Base-by-base conservation (phyloP, 2,888 invertebrate genomes). In the Tipula vernalis region DNA sequence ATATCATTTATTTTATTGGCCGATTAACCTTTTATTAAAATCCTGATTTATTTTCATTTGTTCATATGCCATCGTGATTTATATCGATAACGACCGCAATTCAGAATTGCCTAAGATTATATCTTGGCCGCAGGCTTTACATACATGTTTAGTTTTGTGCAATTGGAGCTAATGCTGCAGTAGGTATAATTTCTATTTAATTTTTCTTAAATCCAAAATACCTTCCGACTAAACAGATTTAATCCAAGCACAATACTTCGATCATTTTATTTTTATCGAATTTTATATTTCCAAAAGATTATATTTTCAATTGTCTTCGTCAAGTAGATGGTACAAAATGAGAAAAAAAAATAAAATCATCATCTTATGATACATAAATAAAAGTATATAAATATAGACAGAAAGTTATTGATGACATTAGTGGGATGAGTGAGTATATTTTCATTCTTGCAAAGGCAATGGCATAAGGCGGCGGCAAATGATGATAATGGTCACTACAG, bases 11-110 rank as follows among this genome's bases (percentile, higher is more conserved):
- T 71, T 71, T 71, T 71, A 71, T 71, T 71, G 71, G 71, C 10
- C 71, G 71, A 71, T 71, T 71, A 71, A 71, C 71, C 71, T 71
- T 71, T 71, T 71, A 71, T 71, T 71, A 71, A 71, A 71, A 71
- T 71, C 71, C 28, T 71, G 28, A 71, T 71, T 71, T 71, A 71
- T 71, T 71, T 71, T 71, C 28, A 51, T 71, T 71, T 71, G 18
- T 71, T 2, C 28, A 10, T 71, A 71, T 51, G 28, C 57, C 28
- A 1, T 10, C n/a, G 71, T 71, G 71, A 71, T 71, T 71, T 71
- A 71, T 71, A 71, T 71, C 71, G 71, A 71, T 71, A 71, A 28
- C 71, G 71, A 71, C 71, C 71, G 15, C n/a, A 71, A 71, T 71
- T 15, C 15, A 15, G 12, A 51, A 51, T 51, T n/a, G 15, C 15